Conservation (phyloP, 2,888 invertebrate genomes). For the Diplolepis rosae region DNA sequence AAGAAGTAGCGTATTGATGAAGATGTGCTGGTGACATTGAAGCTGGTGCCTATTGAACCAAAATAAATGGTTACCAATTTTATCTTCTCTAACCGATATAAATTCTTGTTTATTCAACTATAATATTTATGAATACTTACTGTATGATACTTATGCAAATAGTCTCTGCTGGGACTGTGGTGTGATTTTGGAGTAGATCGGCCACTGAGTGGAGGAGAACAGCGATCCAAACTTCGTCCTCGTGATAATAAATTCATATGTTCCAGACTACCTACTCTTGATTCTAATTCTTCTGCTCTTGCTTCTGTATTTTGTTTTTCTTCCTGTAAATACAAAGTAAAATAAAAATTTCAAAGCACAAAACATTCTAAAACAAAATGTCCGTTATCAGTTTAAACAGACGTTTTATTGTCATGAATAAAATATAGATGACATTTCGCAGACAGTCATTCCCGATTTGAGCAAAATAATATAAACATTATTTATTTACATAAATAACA, state of each 20-base stretch:
- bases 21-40: slow-evolving; percentile 92
- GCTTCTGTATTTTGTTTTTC: slow-evolving; percentile 98
- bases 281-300: slow-evolving; percentile 97
- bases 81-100: background rate
- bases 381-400: too few species aligned
- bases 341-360: too few species aligned
- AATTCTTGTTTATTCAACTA: too few species aligned
- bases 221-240: slow-evolving; percentile 80
- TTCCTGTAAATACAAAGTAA: slow-evolving; percentile 80
- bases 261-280: slow-evolving; percentile 95
- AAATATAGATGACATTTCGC: too few species aligned
- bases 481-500: too few species aligned
- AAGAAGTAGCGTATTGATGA: slow-evolving; percentile 80
- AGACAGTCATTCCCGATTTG: too few species aligned
- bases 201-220: slow-evolving; percentile 91
- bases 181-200: slow-evolving; percentile 89
- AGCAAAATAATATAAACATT: too few species aligned
- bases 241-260: slow-evolving; percentile 90
- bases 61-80: slow-evolving; percentile 32
- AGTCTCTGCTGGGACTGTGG: slow-evolving; percentile 87
- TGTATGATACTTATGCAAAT: slow-evolving; percentile 96
- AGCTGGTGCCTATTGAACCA: slow-evolving; percentile 85
- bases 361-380: too few species aligned
- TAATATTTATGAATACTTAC: slow-evolving; percentile 77
- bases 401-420: too few species aligned